A percentile compares a stretch with the other conserved stretches of the same genome.
These are phyloP conservation scores for Lagria hirta DNA, from an alignment of 2,888 invertebrate genomes.

Conservation along the genomic window DNA sequence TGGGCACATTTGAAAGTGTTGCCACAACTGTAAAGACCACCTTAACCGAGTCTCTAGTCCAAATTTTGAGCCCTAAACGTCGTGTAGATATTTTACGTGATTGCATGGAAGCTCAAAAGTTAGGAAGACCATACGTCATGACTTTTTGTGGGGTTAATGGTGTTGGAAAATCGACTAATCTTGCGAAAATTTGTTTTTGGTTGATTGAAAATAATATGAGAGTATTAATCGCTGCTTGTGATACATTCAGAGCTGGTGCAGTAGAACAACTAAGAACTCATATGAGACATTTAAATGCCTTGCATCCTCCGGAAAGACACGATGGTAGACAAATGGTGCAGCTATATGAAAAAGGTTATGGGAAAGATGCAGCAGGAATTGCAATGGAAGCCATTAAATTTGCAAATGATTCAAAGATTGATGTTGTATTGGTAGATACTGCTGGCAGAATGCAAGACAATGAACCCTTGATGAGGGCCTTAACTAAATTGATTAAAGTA, in stretches of 20 bases:
- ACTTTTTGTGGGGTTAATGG: conserved; percentile 98
- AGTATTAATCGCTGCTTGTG: conserved; percentile 97
- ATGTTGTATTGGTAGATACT: conserved; percentile 96
- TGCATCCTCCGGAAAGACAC: conserved; percentile 82
- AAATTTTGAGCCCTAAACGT: conserved; percentile 91
- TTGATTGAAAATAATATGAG: conserved; percentile 94
- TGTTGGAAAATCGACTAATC: conserved; percentile 97
- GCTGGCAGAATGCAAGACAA: conserved; percentile 99
- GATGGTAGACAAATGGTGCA: conserved; percentile 80
- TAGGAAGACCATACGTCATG: conserved; percentile 89
- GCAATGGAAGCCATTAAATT: conserved; percentile 95
- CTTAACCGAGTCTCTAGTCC: conserved; percentile 87
- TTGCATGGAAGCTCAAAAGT: conserved; percentile 80
- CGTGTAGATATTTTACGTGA: conserved; percentile 96
- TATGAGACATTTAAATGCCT: conserved; percentile 85
- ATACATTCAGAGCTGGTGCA: conserved; percentile 98
- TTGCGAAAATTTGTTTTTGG: conserved; percentile 99
- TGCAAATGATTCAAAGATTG: conserved; percentile 78
- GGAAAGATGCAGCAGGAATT: conserved; percentile 98
- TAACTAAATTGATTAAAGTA: conserved; percentile 95
- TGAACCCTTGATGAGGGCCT: conserved; percentile 96
- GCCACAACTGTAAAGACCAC: conserved; percentile 84
- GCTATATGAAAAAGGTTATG: conserved; percentile 97
- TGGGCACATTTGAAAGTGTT: conserved; percentile 96
- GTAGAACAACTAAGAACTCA: conserved; percentile 98